A percentile compares a stretch with the other conserved stretches of the same genome.
These are phyloP conservation scores for Pluvialis apricaria DNA, from an alignment of 2,113 vertebrate species.

Conservation along the genomic window DNA sequence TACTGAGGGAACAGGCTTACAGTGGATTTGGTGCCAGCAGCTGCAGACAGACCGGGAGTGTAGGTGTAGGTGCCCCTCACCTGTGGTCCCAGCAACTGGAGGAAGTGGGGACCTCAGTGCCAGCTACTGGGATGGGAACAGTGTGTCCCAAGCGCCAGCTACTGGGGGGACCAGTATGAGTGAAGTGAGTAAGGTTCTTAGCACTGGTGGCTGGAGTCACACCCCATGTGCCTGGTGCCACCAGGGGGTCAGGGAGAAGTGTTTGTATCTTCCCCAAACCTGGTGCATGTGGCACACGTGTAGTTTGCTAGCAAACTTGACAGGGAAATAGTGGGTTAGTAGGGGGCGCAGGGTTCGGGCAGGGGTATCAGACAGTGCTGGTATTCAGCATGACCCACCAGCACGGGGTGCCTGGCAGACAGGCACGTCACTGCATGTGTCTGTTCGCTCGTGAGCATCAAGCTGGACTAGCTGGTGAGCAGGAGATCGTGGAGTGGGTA, in stretches of 20 bases:
- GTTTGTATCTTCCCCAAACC: background rate
- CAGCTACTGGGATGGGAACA: background rate
- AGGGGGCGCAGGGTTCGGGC: background rate
- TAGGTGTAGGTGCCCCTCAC: background rate
- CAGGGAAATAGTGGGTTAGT: background rate
- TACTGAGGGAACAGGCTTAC: background rate
- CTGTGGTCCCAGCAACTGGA: background rate
- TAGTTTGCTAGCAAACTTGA: background rate
- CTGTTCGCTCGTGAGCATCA: background rate
- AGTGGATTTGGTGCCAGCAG: background rate
- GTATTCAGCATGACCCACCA: background rate
- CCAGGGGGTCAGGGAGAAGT: background rate
- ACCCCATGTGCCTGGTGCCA: background rate
- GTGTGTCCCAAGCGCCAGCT: background rate
- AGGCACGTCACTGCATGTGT: rapidly evolving
- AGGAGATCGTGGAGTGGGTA: background rate
- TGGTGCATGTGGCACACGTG: background rate
- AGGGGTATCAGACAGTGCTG: background rate
- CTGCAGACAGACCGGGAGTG: background rate
- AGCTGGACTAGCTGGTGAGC: background rate
- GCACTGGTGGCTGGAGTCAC: background rate
- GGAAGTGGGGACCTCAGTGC: background rate
- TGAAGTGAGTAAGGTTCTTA: background rate
- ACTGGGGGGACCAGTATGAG: background rate
- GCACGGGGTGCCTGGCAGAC: background rate